phyloP scores from a whole-genome alignment of 2,888 invertebrate genomes.

The Miltochrista miniata region DNA sequence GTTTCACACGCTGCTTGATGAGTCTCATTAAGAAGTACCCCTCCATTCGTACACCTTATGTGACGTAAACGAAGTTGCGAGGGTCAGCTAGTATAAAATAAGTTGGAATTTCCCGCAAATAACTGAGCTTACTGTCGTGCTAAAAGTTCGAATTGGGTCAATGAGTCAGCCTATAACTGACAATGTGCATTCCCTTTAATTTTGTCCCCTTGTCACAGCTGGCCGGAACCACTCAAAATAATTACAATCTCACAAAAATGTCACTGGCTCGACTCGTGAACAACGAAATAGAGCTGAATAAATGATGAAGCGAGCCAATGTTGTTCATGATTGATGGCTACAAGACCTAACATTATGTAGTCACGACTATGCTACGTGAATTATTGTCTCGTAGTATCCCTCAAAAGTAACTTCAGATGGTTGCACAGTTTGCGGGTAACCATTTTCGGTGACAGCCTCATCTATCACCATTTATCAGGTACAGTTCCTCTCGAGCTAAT shows the following conservation, averaged over 20 bases:
- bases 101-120: background rate
- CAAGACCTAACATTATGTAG: constrained; percentile 36
- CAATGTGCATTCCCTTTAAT: constrained; percentile 32
- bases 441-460: constrained; percentile 8
- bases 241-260: constrained; percentile 65
- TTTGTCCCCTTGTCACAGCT: constrained; percentile 48
- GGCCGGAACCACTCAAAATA: constrained; percentile 60
- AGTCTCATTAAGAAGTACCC: too few relatives aligned
- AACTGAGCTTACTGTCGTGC: constrained; percentile 2
- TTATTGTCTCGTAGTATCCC: constrained; percentile 18
- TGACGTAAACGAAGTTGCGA: too few relatives aligned
- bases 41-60: too few relatives aligned
- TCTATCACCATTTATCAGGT: constrained; percentile 16
- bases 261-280: constrained; percentile 35
- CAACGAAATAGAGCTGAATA: constrained; percentile 48
- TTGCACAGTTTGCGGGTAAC: constrained; percentile 10
- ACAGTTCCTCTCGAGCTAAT: constrained; percentile 14
- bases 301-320: constrained; percentile 49
- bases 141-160: constrained; percentile 17
- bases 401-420: background rate
- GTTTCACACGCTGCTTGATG: too few relatives aligned
- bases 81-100: too few relatives aligned
- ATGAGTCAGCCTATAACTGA: constrained; percentile 19
- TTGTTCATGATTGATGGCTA: constrained; percentile 53
- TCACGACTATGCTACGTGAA: constrained; percentile 27